Percentiles rank a stretch among this genome's conserved stretches.
These are phyloP conservation scores for Harpegnathos saltator DNA, from an alignment of 1,140 invertebrate genomes.

Conservation along the genomic window DNA sequence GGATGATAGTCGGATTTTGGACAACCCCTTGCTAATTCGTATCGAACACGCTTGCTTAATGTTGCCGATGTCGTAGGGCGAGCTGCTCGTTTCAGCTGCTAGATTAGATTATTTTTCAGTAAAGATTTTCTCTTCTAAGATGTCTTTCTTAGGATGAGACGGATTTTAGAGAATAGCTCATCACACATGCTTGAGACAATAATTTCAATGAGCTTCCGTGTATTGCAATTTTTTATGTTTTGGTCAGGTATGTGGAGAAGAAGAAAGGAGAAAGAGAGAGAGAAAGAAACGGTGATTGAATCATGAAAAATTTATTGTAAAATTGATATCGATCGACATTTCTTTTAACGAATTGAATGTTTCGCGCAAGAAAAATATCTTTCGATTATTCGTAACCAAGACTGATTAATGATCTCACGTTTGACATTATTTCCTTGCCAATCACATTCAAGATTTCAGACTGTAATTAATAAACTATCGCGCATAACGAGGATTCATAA, in stretches of 20 bases:
- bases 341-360: neutral
- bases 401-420: neutral
- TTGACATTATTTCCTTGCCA: neutral
- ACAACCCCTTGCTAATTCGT: slow-evolving; percentile 41
- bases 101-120: neutral
- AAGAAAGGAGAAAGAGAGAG: too few species aligned
- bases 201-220: too few species aligned
- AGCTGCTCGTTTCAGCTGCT: neutral
- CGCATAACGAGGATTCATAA: slow-evolving; percentile 20
- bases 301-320: too few species aligned
- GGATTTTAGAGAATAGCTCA: too few species aligned
- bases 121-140: neutral
- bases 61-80: neutral
- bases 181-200: too few species aligned
- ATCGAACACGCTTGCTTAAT: slow-evolving; percentile 22
- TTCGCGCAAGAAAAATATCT: neutral
- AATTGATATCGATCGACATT: too few species aligned
- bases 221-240: too few species aligned
- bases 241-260: too few species aligned
- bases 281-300: too few species aligned
- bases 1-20: slow-evolving; percentile 37
- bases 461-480: slow-evolving; percentile 3
- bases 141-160: too few species aligned
- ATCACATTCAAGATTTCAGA: neutral
- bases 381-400: neutral